Evolutionary conservation across 2,797 vertebrate species (phyloP).

Genomic region (Periophthalmus magnuspinnatus): DNA sequence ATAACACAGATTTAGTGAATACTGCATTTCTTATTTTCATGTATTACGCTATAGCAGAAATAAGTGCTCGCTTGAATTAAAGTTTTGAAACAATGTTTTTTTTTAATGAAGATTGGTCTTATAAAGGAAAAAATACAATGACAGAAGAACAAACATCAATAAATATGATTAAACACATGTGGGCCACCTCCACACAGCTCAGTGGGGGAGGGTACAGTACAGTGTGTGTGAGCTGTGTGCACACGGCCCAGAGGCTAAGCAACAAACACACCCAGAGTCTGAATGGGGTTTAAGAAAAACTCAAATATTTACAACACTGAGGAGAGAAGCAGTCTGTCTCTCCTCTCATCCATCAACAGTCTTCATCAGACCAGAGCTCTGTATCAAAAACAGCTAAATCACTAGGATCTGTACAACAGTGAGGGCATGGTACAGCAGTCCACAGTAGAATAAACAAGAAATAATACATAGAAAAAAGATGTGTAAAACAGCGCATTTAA

Average conservation of each 20-base stretch:
- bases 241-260: slow-evolving; percentile 71
- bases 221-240: slow-evolving; percentile 57
- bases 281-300: slow-evolving; percentile 55
- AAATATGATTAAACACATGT: slow-evolving; percentile 76
- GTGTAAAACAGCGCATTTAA: not conserved
- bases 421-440: slow-evolving; percentile 20
- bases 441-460: not conserved
- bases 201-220: slow-evolving; percentile 1
- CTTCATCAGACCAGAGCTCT: slow-evolving; percentile 31
- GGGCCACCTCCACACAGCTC: slow-evolving; percentile 68
- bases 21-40: not conserved
- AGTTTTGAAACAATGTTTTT: slow-evolving; percentile 79
- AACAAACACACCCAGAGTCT: slow-evolving; percentile 78
- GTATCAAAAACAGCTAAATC: slow-evolving; percentile 29
- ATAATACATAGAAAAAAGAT: not conserved
- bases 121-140: slow-evolving; percentile 82
- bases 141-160: slow-evolving; percentile 81
- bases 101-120: slow-evolving; percentile 80
- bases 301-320: slow-evolving; percentile 73
- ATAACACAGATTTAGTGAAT: not conserved
- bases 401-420: slow-evolving; percentile 13
- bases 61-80: slow-evolving; percentile 9
- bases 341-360: slow-evolving; percentile 34
- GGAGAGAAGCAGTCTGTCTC: slow-evolving; percentile 45
- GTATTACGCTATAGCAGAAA: not conserved